Evolutionary conservation across 2,113 vertebrate species (phyloP), one percentile per base, ranked within the genome.

Genomic region (Mirza zaza): DNA sequence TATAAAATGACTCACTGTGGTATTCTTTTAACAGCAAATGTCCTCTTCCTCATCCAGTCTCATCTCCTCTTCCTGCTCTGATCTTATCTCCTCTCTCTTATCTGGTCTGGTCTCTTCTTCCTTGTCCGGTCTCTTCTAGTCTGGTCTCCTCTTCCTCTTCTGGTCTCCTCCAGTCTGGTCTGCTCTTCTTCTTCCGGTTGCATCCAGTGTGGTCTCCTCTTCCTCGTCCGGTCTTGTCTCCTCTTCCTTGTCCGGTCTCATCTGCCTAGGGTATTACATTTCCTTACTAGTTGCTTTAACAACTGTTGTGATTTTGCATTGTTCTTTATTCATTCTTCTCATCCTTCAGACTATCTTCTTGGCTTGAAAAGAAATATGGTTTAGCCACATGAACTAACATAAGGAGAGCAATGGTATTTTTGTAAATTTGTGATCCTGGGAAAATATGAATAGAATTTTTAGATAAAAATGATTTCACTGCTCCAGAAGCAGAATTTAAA

Each of bases 21-120:
- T 90, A 55, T 75, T 63, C 63, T 96, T 82, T 70, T 88, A 87
- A 92, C 25, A 94, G 45, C 1, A 79, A 88, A 75, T 29, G 52
- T 55, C 17, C 17, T 55, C 52, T 18, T 20, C 52, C 52, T 55
- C 17, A 5, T 55, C 5, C 17, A 6, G 5, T 55, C 52, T 18
- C 5, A 17, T 18, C 17, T 55, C 17, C 52, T 18, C 17, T 55
- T 55, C 5, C 52, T 18, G 17, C 1, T 55, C 52, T 18, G 52
- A 17, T 55, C 52, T 55, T 5, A 1, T 55, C 52, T 55, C 15
- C 52, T 55, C 15, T 55, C 15, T 15, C 52, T 18, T 4, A 5
- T 55, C 52, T 17, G 15, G 52, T 4, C 52, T 55, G 5, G 17
- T 55, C 15, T 55, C 52, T 17, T 55, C 17, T 55, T 18, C 52